Evolutionary conservation across 2,888 invertebrate species (phyloP).

Genomic region (Pseudanteris insignis): DNA sequence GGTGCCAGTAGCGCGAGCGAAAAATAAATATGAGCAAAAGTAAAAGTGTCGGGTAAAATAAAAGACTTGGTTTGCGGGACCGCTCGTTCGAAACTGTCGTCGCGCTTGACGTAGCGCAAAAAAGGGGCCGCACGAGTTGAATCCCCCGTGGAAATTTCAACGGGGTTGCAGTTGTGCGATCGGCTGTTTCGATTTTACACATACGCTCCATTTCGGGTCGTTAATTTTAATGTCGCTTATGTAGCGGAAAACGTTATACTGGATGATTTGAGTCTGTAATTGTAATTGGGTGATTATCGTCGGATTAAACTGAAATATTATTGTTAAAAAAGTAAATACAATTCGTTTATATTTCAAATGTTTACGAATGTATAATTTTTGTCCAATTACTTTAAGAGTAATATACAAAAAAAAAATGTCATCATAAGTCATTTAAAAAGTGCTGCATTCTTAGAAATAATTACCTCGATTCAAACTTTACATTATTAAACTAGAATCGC

Average conservation of each 20-base stretch:
- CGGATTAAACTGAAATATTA: too few species aligned
- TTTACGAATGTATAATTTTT: too few species aligned
- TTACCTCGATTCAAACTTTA: too few species aligned
- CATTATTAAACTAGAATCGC: too few species aligned
- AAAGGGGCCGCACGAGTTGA: conserved; percentile 23
- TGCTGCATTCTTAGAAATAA: too few species aligned
- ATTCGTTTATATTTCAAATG: too few species aligned
- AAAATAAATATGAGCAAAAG: conserved; percentile 40
- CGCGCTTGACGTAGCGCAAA: conserved; percentile 35
- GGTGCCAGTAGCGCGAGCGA: conserved; percentile 6
- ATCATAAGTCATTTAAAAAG: too few species aligned
- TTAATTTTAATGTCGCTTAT: neutral
- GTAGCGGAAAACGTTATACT: neutral
- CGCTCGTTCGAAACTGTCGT: conserved; percentile 33
- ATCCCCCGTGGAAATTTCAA: conserved; percentile 23
- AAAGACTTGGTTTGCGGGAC: conserved; percentile 19
- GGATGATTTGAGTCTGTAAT: neutral
- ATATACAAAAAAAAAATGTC: too few species aligned
- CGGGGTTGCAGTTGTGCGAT: conserved; percentile 19
- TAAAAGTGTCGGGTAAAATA: conserved; percentile 29
- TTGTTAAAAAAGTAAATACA: too few species aligned
- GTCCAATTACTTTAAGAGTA: too few species aligned
- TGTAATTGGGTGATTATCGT: too few species aligned
- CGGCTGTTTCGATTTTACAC: conserved; percentile 14
- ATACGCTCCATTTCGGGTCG: neutral